phyloP scores from a whole-genome alignment of 2,113 vertebrate species.

The Aspidoscelis tigris region DNA sequence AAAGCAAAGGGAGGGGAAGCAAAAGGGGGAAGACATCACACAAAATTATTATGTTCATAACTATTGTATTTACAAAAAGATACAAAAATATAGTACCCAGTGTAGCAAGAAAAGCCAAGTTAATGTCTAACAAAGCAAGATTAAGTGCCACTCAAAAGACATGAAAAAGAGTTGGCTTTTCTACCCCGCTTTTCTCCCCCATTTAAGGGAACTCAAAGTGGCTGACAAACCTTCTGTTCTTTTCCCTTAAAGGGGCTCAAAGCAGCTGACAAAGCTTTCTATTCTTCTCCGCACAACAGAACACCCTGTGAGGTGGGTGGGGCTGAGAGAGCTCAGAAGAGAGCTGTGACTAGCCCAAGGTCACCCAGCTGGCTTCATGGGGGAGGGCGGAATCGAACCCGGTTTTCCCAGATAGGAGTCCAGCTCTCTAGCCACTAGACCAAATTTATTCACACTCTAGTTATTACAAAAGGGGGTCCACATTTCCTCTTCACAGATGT shows the following conservation, averaged over 20 bases:
- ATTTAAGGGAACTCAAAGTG: not conserved
- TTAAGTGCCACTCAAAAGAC: no score
- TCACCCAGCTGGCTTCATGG: no score
- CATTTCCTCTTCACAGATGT: not conserved
- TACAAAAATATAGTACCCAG: not conserved
- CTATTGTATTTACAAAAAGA: not conserved
- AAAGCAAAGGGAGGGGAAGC: not conserved
- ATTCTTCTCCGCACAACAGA: no score
- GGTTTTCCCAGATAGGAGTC: no score
- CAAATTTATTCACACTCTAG: not conserved
- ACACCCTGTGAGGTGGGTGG: no score
- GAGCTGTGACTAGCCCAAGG: no score
- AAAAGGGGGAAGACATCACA: not conserved
- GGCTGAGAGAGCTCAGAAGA: no score
- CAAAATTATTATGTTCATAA: not conserved
- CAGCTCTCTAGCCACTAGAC: no score
- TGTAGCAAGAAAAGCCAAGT: not conserved
- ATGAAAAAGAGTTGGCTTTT: not conserved
- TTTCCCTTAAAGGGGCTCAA: no score
- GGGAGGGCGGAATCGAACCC: no score
- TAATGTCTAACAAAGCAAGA: not conserved
- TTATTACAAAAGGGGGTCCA: not conserved
- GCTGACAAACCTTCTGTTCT: no score
- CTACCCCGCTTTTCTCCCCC: not conserved
- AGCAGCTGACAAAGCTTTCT: no score